Percentiles rank a stretch among this genome's conserved stretches.
phyloP scores from a whole-genome alignment of 2,797 vertebrate genomes.

The Sphenopsis melanotis region DNA sequence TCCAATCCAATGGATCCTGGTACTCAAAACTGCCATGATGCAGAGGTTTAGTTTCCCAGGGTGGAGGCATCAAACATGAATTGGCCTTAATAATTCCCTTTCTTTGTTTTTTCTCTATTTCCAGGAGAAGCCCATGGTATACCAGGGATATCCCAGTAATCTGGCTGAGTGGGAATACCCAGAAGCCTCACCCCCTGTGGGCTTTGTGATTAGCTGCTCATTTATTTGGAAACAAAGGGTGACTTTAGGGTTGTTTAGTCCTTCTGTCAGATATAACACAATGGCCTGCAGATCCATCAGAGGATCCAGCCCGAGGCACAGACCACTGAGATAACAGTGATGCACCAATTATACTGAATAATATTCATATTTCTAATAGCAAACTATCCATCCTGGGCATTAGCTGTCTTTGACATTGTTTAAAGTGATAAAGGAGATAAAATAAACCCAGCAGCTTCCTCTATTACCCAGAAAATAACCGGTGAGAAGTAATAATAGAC shows the following conservation, averaged over 20 bases:
- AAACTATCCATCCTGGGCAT: neutral
- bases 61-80: neutral
- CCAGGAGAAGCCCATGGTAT: neutral
- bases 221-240: neutral
- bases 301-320: neutral
- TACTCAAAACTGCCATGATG: neutral
- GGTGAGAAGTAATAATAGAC: neutral
- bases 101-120: neutral
- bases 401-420: neutral
- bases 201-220: neutral
- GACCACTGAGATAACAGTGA: accelerated
- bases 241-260: neutral
- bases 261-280: accelerated
- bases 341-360: neutral
- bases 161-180: neutral
- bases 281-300: neutral
- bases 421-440: neutral
- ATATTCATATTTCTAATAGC: neutral
- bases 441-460: neutral
- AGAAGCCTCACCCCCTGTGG: neutral
- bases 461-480: neutral
- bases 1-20: neutral
- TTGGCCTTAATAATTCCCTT: neutral
- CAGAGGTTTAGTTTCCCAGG: neutral
- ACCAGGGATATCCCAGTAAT: neutral